These are phyloP conservation scores for Papilio demoleus DNA, from an alignment of 2,888 invertebrate genomes.

Conservation along the genomic window DNA sequence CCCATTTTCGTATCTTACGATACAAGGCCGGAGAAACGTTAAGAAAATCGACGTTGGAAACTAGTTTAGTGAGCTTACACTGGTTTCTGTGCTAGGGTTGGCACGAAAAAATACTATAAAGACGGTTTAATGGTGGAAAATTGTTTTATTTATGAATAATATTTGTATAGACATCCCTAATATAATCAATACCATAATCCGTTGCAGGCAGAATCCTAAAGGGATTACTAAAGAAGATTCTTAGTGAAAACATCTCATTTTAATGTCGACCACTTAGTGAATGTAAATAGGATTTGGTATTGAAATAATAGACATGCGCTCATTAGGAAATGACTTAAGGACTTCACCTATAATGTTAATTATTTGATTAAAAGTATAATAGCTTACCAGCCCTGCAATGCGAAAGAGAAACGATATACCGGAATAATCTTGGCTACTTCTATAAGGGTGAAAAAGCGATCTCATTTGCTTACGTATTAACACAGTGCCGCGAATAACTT, in stretches of 20 bases:
- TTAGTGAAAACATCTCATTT: no score
- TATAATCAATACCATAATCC: no score
- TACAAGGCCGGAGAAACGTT: slow-evolving; percentile 42
- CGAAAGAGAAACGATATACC: slow-evolving; percentile 39
- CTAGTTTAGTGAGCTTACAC: slow-evolving; percentile 38
- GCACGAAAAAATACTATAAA: neutral
- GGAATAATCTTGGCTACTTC: slow-evolving; percentile 37
- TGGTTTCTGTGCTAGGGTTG: slow-evolving; percentile 37
- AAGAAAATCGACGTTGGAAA: slow-evolving; percentile 42
- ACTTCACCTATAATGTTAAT: neutral
- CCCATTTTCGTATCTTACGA: slow-evolving; percentile 41
- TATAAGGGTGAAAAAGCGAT: slow-evolving; percentile 43
- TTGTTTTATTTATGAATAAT: neutral
- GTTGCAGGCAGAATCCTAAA: neutral
- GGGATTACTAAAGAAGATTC: neutral
- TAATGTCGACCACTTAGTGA: no score
- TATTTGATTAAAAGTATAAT: neutral
- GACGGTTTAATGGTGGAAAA: neutral
- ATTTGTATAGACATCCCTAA: neutral
- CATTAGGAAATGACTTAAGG: no score
- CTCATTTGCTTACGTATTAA: slow-evolving; percentile 42
- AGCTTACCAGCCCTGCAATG: slow-evolving; percentile 27
- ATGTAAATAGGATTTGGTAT: no score
- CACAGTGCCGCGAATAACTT: slow-evolving; percentile 39
- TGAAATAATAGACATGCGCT: no score